Conservation (phyloP, 30 jellyfish, hydroid and myxozoan genomes). For the Turritopsis rubra region DNA sequence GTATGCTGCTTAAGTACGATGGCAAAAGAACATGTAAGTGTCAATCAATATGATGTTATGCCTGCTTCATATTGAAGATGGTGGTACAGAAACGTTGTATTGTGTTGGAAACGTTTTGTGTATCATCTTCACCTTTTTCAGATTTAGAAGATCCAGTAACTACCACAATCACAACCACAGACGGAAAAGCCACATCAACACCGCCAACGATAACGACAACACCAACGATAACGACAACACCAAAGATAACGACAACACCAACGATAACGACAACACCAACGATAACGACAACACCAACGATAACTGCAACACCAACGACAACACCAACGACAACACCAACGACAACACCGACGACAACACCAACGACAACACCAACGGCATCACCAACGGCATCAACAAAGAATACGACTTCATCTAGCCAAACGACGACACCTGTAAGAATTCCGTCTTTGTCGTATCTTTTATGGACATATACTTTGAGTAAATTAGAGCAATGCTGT, state of each 20-base stretch:
- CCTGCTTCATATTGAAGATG: background rate
- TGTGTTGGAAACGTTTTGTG: no score
- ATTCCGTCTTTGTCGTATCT: no score
- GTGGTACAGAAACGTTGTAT: no score
- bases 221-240: background rate
- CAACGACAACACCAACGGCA: background rate
- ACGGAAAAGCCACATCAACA: background rate
- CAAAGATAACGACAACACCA: background rate
- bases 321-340: background rate
- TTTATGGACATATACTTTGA: no score
- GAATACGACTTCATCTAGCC: no score
- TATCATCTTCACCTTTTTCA: no score
- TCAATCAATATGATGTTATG: background rate
- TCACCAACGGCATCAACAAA: background rate
- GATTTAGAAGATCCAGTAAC: no score
- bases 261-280: background rate
- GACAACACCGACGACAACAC: background rate
- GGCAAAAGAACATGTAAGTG: background rate
- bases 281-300: background rate
- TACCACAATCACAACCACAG: no score
- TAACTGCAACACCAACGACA: background rate
- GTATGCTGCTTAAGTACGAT: background rate
- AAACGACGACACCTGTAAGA: no score
- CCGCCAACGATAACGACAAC: background rate
- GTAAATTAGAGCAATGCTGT: no score